Evolutionary conservation across 2,888 invertebrate species (phyloP), one percentile per base, ranked within the genome.

Genomic region (Phyto melanocephala): DNA sequence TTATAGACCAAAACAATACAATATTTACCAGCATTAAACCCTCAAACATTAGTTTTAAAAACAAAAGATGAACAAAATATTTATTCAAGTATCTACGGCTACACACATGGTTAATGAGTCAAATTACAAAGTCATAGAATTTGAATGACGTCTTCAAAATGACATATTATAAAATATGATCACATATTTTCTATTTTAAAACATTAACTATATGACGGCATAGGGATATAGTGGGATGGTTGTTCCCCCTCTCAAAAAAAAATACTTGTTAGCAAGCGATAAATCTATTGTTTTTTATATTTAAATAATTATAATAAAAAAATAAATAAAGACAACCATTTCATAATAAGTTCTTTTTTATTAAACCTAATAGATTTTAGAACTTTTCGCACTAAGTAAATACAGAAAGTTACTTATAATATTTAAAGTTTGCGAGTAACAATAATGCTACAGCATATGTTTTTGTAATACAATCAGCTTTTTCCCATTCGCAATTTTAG

Each of bases 51-150:
- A 63, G 37, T 37, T 28, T 47, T 35, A 15, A 4, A 52, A 17
- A 45, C 22, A 22, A 15, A 60, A 68, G 15, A 77, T 22, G 10
- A 45, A 33, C 10, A 11, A 47, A 71, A 65, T 50, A 81, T 70
- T 60, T 63, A 33, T 52, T 42, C 56, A 52, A 80, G 70, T 62
- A 65, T 47, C 62, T 72, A 47, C 10, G 28, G 28, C 37, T 24
- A 42, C 13, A 28, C 40, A 87, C 86, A n/a, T n/a, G 88, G 88
- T 89, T 88, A 88, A 89, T 89, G 89, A 89, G 87, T 89, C 90
- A 87, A 87, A 89, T 89, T 89, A 89, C 89, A 33, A 33, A 52
- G 15, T n/a, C 52, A 52, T 13, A 45, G 40, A 45, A 62, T 50
- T 54, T 10, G 10, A 65, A 67, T 22, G 35, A 58, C 20, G 13